Conservation (phyloP, 2,888 invertebrate species). For the Aethes cnicana region DNA sequence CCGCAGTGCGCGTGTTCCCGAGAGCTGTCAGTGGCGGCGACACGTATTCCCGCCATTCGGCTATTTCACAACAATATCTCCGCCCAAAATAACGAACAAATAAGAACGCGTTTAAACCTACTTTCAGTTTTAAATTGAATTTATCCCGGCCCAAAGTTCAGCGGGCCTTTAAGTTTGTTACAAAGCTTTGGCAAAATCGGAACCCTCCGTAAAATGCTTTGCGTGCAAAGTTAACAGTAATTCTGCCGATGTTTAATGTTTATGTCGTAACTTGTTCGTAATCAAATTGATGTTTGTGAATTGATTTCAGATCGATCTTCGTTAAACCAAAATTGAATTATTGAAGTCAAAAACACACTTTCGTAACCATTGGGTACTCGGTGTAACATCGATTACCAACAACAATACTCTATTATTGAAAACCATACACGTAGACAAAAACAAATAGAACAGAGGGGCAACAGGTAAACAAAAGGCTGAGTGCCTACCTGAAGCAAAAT, state of each 20-base stretch:
- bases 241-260: conserved; percentile 29
- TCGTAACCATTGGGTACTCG: too few relatives aligned
- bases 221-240: conserved; percentile 24
- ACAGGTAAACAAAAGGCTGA: too few relatives aligned
- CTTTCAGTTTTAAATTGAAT: conserved; percentile 27
- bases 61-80: background rate
- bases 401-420: background rate
- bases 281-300: conserved; percentile 1
- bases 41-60: background rate
- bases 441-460: background rate
- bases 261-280: conserved; percentile 4
- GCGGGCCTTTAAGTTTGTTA: conserved; percentile 28
- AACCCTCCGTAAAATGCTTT: conserved; percentile 17
- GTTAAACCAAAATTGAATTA: too few relatives aligned
- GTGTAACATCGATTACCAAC: too few relatives aligned
- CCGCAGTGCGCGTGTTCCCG: background rate
- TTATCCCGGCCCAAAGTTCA: conserved; percentile 20
- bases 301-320: background rate
- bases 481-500: too few relatives aligned
- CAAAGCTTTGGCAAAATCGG: conserved; percentile 24
- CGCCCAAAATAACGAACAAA: conserved; percentile 14
- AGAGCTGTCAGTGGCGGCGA: background rate
- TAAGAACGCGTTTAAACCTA: conserved; percentile 25
- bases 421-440: background rate
- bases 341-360: too few relatives aligned